These are phyloP conservation scores for Spinus pinus DNA, from an alignment of 2,797 vertebrate genomes.

Conservation along the genomic window DNA sequence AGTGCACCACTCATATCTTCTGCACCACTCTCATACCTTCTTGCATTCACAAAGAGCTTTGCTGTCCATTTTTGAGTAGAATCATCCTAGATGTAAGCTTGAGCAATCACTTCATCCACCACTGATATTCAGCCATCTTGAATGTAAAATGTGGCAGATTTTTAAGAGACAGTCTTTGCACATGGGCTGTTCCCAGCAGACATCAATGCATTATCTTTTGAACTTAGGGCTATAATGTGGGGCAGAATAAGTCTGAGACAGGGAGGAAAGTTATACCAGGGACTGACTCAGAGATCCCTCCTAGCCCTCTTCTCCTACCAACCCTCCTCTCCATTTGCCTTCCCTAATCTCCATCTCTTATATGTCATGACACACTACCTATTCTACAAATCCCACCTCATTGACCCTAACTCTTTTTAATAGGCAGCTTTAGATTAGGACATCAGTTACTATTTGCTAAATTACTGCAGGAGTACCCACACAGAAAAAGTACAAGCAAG, in stretches of 20 bases:
- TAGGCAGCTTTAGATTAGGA: conserved; percentile 78
- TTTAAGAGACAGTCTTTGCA: not conserved
- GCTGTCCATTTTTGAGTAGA: not conserved
- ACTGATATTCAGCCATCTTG: not conserved
- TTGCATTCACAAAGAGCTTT: not conserved
- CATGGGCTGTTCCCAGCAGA: not conserved
- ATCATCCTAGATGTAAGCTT: not conserved
- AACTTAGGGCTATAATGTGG: not conserved
- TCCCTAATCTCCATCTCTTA: not conserved
- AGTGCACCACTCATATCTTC: not conserved
- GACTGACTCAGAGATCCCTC: not conserved
- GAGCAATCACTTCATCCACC: not conserved
- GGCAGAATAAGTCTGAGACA: not conserved
- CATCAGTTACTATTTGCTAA: conserved; percentile 71
- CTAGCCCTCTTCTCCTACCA: not conserved
- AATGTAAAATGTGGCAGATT: not conserved
- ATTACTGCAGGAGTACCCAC: conserved; percentile 81
- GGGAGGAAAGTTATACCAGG: not conserved
- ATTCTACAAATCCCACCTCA: conserved; percentile 69
- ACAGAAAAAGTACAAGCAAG: conserved; percentile 35
- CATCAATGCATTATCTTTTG: not conserved
- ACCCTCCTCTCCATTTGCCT: not conserved
- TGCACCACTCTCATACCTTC: not conserved
- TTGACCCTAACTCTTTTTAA: conserved; percentile 77
- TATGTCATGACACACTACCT: conserved; percentile 75